Base-by-base conservation (phyloP, 2,797 vertebrate species). In the Sebastes hubbsi region DNA sequence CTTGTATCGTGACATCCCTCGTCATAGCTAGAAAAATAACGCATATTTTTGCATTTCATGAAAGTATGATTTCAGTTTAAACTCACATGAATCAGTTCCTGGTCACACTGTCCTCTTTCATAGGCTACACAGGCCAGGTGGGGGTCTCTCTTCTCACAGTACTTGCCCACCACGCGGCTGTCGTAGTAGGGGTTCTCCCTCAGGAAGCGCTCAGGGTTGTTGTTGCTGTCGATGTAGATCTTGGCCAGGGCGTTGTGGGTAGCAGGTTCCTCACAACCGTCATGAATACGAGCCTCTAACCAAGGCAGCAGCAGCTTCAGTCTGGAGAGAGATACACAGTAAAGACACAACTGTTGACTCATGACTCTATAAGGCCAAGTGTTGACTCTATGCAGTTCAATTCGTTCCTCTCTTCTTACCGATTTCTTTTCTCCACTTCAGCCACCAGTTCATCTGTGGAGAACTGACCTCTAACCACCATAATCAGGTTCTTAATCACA, bases 391-490 rank as follows among this genome's bases (percentile, higher is more conserved):
- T 20, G 18, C 16, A 7, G 49, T 68, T 81, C 7, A 10, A 58
- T 11, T 4, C 34, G 5, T 8, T 54, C 12, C 29, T 36, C 36
- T 34, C 6, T 54, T 71, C 91, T 55, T 89, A 99, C 98, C 98
- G 90, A 91, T 99, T 99, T 91, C 97, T 97, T 91, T 99, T 99
- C 88, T 99, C 98, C 78, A 98, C 98, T 93, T 99, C 98, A 27
- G 97, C 97, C 72, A 99, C 98, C 67, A 96, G 90, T 74, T 99
- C 99, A 87, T 99, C 99, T 32, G 99, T 99, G 5, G 99, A 99
- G 92, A 99, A 99, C 89, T 99, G 99, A 25, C 99, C 99, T 74
- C 95, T 90, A 91, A 99, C 98, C 80, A 99, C 98, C 92, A 99
- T 94, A 92, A 99, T 99, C 86, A 99, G 96, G 89, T 97, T 98